Evolutionary conservation across 2,888 invertebrate species (phyloP), one percentile per base, ranked within the genome.

Genomic region (Drosophila paranaensis): DNA sequence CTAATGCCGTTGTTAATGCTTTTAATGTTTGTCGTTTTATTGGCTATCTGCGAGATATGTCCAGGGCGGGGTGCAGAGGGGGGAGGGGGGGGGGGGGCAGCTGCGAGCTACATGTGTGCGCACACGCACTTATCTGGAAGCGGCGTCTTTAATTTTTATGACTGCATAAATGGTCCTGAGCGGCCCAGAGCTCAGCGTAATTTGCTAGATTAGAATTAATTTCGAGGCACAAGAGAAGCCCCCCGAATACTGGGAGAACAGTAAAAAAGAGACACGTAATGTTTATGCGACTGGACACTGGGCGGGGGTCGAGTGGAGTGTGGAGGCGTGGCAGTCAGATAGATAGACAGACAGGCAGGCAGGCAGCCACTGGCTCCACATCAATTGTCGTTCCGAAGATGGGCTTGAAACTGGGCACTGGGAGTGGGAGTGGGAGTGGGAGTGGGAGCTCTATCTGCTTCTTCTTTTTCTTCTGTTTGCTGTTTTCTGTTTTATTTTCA

Each of bases 141-240:
- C 63, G 83, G 83, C 60, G 86, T 88, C 84, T 90, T 85, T 89
- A 89, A 85, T 82, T 90, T 88, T 88, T 90, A 88, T 81, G 80
- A 78, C 82, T 79, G 77, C 82, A 87, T 89, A 89, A 90, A 88
- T 81, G 90, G 81, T 83, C 72, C 79, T 65, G 66, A 63, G 61
- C 60, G 56, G 8, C 39, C 27, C 40, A 37, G n/a, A 25, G 37
- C 62, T 27, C 64, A 75, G 60, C 79, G 79, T 88, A 89, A 89
- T 89, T 90, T 90, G 78, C 85, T 84, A 88, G 89, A 88, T 88
- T 88, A 89, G 85, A 89, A 90, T 88, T 90, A 88, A 88, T 89
- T 88, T 82, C 62, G 74, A 79, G 72, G 65, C 78, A 55, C 78
- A 74, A 30, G n/a, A 58, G 61, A 48, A 33, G 10, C 51, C 48